Evolutionary conservation across 1,140 invertebrate species (phyloP).

Genomic region (Thaumetopoea pityocampa): DNA sequence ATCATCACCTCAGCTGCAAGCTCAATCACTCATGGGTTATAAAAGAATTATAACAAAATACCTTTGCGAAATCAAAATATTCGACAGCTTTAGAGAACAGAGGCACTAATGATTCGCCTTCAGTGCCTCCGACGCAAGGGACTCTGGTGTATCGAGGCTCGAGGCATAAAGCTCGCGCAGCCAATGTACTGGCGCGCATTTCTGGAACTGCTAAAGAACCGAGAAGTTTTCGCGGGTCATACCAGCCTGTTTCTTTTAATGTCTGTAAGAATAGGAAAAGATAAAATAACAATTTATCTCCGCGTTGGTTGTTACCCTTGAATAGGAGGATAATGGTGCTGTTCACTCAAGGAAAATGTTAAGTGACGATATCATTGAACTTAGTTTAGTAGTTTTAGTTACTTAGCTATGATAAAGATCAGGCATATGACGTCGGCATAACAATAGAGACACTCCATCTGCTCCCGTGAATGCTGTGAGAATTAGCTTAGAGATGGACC

Average conservation of each 20-base stretch:
- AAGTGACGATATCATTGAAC: too few species aligned
- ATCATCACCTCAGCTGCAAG: too few species aligned
- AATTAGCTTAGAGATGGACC: too few species aligned
- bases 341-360: neutral
- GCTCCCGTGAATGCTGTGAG: too few species aligned
- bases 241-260: conserved; percentile 61
- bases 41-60: too few species aligned
- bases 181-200: conserved; percentile 62
- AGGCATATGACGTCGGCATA: too few species aligned
- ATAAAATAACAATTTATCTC: too few species aligned
- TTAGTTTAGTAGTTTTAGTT: too few species aligned
- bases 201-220: conserved; percentile 61
- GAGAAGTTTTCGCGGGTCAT: conserved; percentile 52
- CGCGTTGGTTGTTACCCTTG: too few species aligned
- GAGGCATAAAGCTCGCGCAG: conserved; percentile 49
- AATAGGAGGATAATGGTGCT: neutral
- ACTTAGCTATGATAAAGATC: too few species aligned
- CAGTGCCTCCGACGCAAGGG: conserved; percentile 61
- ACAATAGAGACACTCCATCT: too few species aligned
- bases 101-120: conserved; percentile 56
- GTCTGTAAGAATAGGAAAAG: conserved; percentile 30
- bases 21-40: too few species aligned
- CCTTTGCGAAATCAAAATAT: conserved; percentile 56
- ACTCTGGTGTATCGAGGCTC: conserved; percentile 57
- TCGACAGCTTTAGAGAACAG: conserved; percentile 62